Percentiles rank a stretch among this genome's conserved stretches.
Evolutionary conservation across 2,113 vertebrate species (phyloP).

Genomic region (Aspidoscelis tigris): DNA sequence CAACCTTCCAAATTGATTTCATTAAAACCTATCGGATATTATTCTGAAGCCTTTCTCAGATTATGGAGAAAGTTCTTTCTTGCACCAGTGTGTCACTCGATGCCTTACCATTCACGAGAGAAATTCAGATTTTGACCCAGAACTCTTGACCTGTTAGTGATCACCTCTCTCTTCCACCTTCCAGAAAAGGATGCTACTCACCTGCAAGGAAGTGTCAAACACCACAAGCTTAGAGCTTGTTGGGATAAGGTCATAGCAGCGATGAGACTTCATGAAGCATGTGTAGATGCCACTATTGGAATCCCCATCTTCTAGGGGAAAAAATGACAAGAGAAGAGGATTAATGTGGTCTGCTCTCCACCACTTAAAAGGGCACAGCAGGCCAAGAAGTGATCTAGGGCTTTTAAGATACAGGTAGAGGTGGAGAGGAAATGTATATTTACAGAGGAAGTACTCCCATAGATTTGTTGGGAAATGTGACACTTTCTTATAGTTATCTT

Average conservation of each 20-base stretch:
- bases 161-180: neutral
- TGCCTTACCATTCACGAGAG: neutral
- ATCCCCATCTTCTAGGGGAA: slow-evolving; percentile 74
- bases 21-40: neutral
- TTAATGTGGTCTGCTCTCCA: neutral
- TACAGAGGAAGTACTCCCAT: neutral
- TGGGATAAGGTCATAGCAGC: slow-evolving; percentile 96
- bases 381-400: neutral
- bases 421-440: neutral
- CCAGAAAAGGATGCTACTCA: slow-evolving; percentile 51
- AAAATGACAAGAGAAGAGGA: neutral
- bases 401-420: neutral
- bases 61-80: neutral
- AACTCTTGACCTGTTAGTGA: neutral
- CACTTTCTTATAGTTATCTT: too few relatives aligned
- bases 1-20: neutral
- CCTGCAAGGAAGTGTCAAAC: slow-evolving; percentile 96
- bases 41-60: neutral
- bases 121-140: neutral
- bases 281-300: slow-evolving; percentile 85
- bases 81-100: neutral
- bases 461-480: too few relatives aligned
- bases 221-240: slow-evolving; percentile 98
- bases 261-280: slow-evolving; percentile 95
- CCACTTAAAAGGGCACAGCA: neutral